These are phyloP conservation scores for Branchellion lobata DNA, from an alignment of 2,888 invertebrate genomes.

Conservation along the genomic window DNA sequence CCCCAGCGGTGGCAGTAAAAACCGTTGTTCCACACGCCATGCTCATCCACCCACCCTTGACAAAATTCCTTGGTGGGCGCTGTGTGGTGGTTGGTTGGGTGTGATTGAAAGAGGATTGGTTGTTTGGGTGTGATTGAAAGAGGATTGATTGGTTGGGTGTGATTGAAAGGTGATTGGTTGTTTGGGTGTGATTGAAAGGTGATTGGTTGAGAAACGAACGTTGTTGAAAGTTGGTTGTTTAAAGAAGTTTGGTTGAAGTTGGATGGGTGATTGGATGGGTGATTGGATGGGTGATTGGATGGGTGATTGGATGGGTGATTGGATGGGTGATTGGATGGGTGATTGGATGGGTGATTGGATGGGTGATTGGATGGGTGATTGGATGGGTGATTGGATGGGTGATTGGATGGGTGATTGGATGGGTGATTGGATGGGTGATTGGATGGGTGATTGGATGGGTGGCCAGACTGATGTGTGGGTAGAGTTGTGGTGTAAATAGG, in stretches of 20 bases:
- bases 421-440: too few relatives aligned
- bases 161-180: neutral
- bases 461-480: too few relatives aligned
- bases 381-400: neutral
- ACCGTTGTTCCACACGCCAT: slow-evolving; percentile 53
- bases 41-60: slow-evolving; percentile 51
- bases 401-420: neutral
- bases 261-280: neutral
- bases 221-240: too few relatives aligned
- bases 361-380: neutral
- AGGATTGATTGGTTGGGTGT: neutral
- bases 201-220: neutral
- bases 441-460: too few relatives aligned
- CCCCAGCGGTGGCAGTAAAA: slow-evolving; percentile 53
- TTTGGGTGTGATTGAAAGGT: neutral
- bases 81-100: neutral
- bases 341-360: neutral
- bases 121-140: too few relatives aligned
- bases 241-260: neutral
- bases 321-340: neutral
- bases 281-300: neutral
- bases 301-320: neutral
- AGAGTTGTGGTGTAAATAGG: too few relatives aligned
- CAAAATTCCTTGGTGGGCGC: slow-evolving; percentile 48
- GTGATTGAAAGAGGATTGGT: neutral